Base-by-base conservation (phyloP, 2,797 vertebrate species). In the Thamnophis elegans region DNA sequence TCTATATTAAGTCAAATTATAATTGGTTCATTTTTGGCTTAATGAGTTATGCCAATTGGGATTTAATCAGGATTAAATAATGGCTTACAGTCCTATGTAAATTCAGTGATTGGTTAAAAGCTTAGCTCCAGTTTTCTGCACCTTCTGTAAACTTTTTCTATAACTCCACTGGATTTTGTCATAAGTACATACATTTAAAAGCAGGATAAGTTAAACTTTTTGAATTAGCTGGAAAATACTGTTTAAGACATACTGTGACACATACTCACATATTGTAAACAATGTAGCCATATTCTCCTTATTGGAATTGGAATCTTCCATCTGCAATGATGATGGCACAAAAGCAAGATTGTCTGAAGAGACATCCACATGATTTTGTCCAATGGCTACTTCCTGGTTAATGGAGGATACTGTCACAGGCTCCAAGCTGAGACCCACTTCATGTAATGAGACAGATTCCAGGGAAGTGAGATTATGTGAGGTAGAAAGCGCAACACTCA, bases 281-380 rank as follows among this genome's bases (percentile, higher is more conserved):
- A 98, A 98, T 8, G 98, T 97, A 89, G 98, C 98, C 98, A 99
- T 98, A 96, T 98, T 99, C 96, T 99, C 99, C 97, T 99, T 99
- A 97, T 99, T 99, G 26, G 99, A 98, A 91, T 98, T 98, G 93
- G 99, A 99, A 94, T 99, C 98, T 95, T 99, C 99, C 62, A 99
- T 98, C 96, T 99, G 99, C 94, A 99, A 97, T 11, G 98, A 98
- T 78, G 99, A 98, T 58, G 99, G 98, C 87, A 99, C 99, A 60
- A 99, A 98, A 95, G 99, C 98, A 95, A 99, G 98, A 97, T 98
- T 99, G 95, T 99, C 98, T 1, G 99, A 98, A 94, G 98, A 97
- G 54, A 98, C 98, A 92, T 98, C 97, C 54, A 98, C 98, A 0
- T 98, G 98, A 85, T 97, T 97, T 59, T 97, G 96, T 26, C 98